Base-by-base conservation (phyloP, 2,888 invertebrate species). In the Gasteruption jaculator region DNA sequence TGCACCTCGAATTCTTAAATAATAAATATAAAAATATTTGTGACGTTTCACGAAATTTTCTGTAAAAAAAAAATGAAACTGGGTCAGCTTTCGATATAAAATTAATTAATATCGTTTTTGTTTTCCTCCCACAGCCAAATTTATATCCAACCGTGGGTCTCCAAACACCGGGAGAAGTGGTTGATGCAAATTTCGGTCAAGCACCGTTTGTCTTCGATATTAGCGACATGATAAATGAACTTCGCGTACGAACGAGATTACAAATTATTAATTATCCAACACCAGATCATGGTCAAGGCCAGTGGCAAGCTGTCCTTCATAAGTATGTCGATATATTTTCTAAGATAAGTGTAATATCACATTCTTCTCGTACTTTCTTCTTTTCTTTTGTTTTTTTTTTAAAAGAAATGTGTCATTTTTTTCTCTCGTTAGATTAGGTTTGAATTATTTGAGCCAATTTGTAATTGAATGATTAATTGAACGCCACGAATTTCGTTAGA, bases 131-230 rank as follows among this genome's bases (percentile, higher is more conserved):
- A n/a, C 75, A 94, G 93, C 82, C 89, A 45, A 91, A 94, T 76
- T 76, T 99, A 45, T 99, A 94, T 75, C 97, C 99, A 15, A 97
- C 96, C 11, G 96, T 99, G 49, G 99, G 99, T 1, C 80, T 99
- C 44, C 99, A 99, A 76, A 97, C 96, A 25, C 94, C 96, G 6
- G 96, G 96, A 34, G 97, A 97, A 77, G 88, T 95, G 50, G 91
- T 96, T 38, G 95, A 96, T 74, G 95, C 95, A 2, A 99, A 99
- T 78, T 99, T 99, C 73, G 99, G 99, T 0, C 94, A 95, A 73
- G 83, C 85, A 61, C 95, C 95, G 12, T 99, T 99, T 75, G 84
- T 92, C 65, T 99, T 93, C 76, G 94, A 99, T 75, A 93, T 99
- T 59, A 90, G 92, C 72, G 93, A 94, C 68, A 94, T 96, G 86